Percentiles rank a stretch among this genome's conserved stretches.
phyloP scores from a whole-genome alignment of 2,797 vertebrate genomes.

The Darevskia mixta region DNA sequence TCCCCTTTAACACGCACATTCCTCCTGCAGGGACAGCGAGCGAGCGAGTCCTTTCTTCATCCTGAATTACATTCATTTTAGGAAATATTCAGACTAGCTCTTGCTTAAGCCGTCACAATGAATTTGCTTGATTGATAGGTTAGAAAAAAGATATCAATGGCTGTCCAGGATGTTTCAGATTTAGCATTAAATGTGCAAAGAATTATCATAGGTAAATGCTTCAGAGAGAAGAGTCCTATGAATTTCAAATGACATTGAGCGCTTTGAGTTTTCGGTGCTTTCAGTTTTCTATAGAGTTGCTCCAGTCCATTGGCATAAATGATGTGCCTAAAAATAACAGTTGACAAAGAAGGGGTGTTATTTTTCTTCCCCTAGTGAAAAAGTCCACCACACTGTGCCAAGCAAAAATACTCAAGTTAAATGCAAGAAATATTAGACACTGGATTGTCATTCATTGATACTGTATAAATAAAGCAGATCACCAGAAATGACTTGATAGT shows the following conservation, averaged over 20 bases:
- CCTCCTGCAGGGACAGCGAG: background rate
- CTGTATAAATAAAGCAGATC: background rate
- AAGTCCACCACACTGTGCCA: too few relatives aligned
- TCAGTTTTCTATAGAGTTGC: background rate
- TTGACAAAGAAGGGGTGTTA: background rate
- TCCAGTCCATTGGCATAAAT: background rate
- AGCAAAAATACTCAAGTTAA: background rate
- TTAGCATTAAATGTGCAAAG: background rate
- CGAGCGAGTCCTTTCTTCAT: background rate
- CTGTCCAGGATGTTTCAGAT: constrained; percentile 10
- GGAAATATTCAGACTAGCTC: background rate
- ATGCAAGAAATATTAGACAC: background rate
- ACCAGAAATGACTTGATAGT: background rate
- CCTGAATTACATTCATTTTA: background rate
- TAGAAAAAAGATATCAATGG: background rate
- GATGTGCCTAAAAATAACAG: background rate
- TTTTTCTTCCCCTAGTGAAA: background rate
- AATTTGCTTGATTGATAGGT: background rate
- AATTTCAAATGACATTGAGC: background rate
- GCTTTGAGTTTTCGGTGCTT: background rate
- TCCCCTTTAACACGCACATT: background rate
- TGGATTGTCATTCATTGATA: background rate
- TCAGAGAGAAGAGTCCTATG: background rate
- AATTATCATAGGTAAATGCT: constrained; percentile 9
- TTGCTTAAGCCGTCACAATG: background rate